These are phyloP conservation scores for Desoria tigrina DNA, from an alignment of 2,888 invertebrate genomes.

Conservation along the genomic window DNA sequence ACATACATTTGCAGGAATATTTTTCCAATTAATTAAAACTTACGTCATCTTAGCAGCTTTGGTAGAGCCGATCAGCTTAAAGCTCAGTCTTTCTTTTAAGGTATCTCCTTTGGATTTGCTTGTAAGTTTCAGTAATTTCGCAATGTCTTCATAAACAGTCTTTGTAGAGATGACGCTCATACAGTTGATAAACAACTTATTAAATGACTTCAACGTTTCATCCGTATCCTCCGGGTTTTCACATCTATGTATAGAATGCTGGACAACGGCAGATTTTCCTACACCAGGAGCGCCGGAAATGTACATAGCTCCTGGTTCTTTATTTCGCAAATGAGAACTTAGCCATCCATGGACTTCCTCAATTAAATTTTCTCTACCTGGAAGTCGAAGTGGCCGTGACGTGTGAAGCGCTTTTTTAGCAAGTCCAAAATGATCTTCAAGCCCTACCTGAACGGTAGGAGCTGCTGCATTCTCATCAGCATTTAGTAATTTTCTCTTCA, in stretches of 20 bases:
- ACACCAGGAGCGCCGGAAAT: conserved; percentile 97
- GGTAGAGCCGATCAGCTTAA: conserved; percentile 70
- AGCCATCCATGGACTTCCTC: conserved; percentile 70
- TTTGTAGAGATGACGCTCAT: conserved; percentile 82
- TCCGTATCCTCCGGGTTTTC: conserved; percentile 45
- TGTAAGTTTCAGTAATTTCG: conserved; percentile 65
- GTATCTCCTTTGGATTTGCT: conserved; percentile 63
- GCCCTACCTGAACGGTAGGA: neutral
- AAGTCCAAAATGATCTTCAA: neutral
- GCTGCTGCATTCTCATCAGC: neutral
- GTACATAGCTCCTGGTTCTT: conserved; percentile 79
- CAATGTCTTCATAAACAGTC: conserved; percentile 76
- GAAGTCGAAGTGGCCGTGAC: conserved; percentile 61
- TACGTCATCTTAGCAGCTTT: conserved; percentile 72
- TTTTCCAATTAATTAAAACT: conserved; percentile 56
- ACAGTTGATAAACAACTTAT: conserved; percentile 77
- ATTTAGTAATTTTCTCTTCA: conserved; percentile 10
- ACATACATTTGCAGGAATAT: neutral
- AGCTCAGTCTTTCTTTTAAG: conserved; percentile 67
- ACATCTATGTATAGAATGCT: conserved; percentile 69
- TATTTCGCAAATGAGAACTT: conserved; percentile 64
- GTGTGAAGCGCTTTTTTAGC: conserved; percentile 60
- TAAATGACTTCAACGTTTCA: conserved; percentile 16
- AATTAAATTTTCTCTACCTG: conserved; percentile 80
- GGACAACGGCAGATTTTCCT: conserved; percentile 89